Percentiles rank a stretch among this genome's conserved stretches.
Evolutionary conservation across 2,888 invertebrate genomes (phyloP).

Genomic region (Agonopterix subpropinquella): DNA sequence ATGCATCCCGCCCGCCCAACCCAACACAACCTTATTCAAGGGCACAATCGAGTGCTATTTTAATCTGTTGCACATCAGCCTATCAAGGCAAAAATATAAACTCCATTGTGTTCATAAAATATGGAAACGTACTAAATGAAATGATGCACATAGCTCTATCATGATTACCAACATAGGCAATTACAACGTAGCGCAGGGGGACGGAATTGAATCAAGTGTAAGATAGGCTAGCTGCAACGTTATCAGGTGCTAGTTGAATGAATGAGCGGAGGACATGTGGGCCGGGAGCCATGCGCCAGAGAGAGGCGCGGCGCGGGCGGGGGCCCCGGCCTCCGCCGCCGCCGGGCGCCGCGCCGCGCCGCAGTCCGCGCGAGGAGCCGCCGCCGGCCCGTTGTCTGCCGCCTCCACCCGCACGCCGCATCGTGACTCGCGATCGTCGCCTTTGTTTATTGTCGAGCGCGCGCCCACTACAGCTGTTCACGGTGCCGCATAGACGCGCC

Average conservation of each 20-base stretch:
- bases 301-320: conserved; percentile 17
- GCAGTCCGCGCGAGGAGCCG: conserved; percentile 65
- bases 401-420: conserved; percentile 21
- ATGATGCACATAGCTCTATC: too few relatives aligned
- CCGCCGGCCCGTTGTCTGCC: conserved; percentile 48
- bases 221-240: conserved; percentile 20
- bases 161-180: too few relatives aligned
- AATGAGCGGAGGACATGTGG: conserved; percentile 31
- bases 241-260: conserved; percentile 27
- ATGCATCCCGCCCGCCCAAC: conserved; percentile 26
- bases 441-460: conserved; percentile 65
- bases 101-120: too few relatives aligned
- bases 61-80: too few relatives aligned
- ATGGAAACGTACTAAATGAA: too few relatives aligned
- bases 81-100: too few relatives aligned
- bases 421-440: conserved; percentile 40
- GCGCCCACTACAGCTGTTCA: conserved; percentile 44
- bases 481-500: conserved; percentile 21
- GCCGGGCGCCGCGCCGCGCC: conserved; percentile 34
- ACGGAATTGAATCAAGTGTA: too few relatives aligned
- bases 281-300: conserved; percentile 9
- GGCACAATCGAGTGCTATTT: background rate
- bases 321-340: conserved; percentile 23
- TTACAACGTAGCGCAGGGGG: too few relatives aligned
- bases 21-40: background rate